phyloP scores from a whole-genome alignment of 2,888 invertebrate species.

The Dasypogon diadema region DNA sequence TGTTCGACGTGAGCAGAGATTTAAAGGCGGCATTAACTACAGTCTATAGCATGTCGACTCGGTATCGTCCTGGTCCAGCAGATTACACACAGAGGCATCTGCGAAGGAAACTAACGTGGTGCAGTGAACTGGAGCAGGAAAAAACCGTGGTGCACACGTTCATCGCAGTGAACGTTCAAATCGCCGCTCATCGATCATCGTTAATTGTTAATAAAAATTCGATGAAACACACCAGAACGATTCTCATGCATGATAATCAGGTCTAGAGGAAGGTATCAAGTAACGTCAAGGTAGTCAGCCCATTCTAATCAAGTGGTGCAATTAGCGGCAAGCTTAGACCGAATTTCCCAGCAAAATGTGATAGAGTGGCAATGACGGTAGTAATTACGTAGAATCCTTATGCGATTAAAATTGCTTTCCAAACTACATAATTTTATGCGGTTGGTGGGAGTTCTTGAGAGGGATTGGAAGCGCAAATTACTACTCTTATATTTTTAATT shows the following conservation, averaged over 20 bases:
- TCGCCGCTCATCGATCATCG: conserved; percentile 24
- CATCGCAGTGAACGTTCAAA: conserved; percentile 1
- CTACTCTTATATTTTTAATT: conserved; percentile 11
- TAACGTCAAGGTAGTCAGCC: background rate
- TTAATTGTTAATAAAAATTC: conserved; percentile 40
- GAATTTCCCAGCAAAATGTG: conserved; percentile 21
- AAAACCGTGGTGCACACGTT: conserved; percentile 17
- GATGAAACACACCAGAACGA: conserved; percentile 11
- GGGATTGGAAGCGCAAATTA: background rate
- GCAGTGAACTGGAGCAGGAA: background rate
- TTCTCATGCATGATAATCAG: no score
- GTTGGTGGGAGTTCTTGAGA: background rate
- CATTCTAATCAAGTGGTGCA: conserved; percentile 13
- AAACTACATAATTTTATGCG: conserved; percentile 25
- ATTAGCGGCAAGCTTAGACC: conserved; percentile 10
- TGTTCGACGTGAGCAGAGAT: conserved; percentile 22
- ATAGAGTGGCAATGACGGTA: background rate
- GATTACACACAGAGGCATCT: background rate
- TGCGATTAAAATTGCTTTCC: conserved; percentile 36
- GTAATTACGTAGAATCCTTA: conserved; percentile 38
- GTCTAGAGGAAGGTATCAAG: background rate
- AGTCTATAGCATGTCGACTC: background rate
- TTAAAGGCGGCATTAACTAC: conserved; percentile 14
- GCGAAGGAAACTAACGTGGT: background rate
- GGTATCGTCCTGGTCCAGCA: background rate